These are phyloP conservation scores for Lasioglossum zephyrum DNA, from an alignment of 2,888 invertebrate species.

Conservation along the genomic window DNA sequence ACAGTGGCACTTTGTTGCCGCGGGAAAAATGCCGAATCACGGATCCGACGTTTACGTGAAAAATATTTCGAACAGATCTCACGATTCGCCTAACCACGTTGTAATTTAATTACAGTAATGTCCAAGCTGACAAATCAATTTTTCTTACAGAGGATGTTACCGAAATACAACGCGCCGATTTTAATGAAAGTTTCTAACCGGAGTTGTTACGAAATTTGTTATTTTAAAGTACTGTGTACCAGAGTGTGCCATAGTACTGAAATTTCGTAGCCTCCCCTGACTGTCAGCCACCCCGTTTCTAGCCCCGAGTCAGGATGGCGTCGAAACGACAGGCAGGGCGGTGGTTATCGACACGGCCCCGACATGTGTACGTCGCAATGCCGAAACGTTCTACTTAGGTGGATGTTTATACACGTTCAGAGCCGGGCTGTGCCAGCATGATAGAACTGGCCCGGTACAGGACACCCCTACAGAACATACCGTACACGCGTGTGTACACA, in stretches of 20 bases:
- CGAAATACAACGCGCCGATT: neutral
- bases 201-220: neutral
- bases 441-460: constrained; percentile 18
- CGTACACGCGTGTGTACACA: neutral
- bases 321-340: neutral
- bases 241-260: neutral
- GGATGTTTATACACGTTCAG: constrained; percentile 33
- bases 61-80: neutral
- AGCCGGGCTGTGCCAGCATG: constrained; percentile 12
- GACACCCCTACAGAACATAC: constrained; percentile 11
- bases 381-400: constrained; percentile 24
- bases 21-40: constrained; percentile 34
- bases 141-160: neutral
- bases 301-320: too few species aligned
- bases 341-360: constrained; percentile 26
- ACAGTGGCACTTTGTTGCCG: constrained; percentile 49
- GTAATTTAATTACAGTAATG: too few species aligned
- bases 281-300: neutral
- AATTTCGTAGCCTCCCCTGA: neutral
- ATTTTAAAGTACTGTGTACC: neutral
- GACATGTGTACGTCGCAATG: constrained; percentile 40
- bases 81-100: neutral
- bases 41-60: neutral
- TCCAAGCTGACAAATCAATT: neutral
- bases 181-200: neutral